phyloP scores from a whole-genome alignment of 2,888 invertebrate species.

The Eupithecia pulchellata region DNA sequence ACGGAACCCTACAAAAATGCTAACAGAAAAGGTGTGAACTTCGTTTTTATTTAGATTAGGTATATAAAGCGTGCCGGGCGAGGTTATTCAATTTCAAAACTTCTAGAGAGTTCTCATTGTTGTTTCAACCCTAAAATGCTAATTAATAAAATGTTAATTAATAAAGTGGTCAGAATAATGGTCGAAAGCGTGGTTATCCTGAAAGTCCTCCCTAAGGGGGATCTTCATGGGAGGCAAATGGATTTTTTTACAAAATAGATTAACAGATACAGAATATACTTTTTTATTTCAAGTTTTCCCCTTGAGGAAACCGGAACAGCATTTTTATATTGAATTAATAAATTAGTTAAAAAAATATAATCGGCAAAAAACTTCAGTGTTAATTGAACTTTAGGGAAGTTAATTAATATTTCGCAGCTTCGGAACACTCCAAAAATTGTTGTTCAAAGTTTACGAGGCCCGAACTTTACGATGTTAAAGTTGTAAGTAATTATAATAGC shows the following conservation, averaged over 20 bases:
- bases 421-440: conserved; percentile 14
- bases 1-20: neutral
- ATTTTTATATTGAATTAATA: no score
- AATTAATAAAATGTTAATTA: neutral
- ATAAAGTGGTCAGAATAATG: neutral
- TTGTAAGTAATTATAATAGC: neutral
- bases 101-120: neutral
- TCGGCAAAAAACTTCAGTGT: conserved; percentile 31
- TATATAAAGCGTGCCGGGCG: no score
- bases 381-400: conserved; percentile 34
- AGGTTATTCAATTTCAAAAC: neutral
- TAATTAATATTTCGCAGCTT: conserved; percentile 36
- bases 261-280: no score
- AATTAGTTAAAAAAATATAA: conserved; percentile 31
- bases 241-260: no score
- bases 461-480: conserved; percentile 19
- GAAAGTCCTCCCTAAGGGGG: no score
- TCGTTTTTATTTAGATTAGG: neutral
- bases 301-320: no score
- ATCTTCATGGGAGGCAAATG: no score
- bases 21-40: neutral
- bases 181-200: neutral
- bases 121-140: neutral
- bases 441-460: conserved; percentile 24
- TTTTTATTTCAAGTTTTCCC: conserved; percentile 40